Evolutionary conservation across 1,140 invertebrate genomes (phyloP), one percentile per base, ranked within the genome.

Genomic region (Hypothenemus hampei): DNA sequence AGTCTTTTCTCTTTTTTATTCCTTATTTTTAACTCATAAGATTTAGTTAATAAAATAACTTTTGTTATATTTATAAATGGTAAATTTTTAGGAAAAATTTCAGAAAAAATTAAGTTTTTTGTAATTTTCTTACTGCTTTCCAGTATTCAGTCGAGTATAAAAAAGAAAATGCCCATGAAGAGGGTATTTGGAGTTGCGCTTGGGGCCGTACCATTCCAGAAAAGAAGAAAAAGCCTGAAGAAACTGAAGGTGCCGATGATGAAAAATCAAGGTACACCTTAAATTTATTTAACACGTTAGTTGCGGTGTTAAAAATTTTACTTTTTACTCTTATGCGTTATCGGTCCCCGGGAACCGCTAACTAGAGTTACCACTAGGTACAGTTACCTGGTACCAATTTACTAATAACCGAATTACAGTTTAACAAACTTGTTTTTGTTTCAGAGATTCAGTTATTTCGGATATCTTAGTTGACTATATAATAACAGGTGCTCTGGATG

Each of bases 401-500:
- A n/a, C n/a, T n/a, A n/a, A n/a, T n/a, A n/a, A n/a, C n/a, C n/a
- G n/a, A n/a, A n/a, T n/a, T n/a, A n/a, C n/a, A n/a, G n/a, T n/a
- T n/a, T n/a, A n/a, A n/a, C n/a, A n/a, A n/a, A n/a, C n/a, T n/a
- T n/a, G n/a, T n/a, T n/a, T n/a, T 6, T 53, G 8, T 41, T 41
- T 43, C 40, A 84, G 82, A 51, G 82, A 85, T 69, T 80, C 81
- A 8, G 74, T 77, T 51, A 68, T 67, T 31, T 79, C 76, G 6
- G 78, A 78, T 11, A 75, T 80, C 48, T 69, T 63, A 8, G 73
- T 75, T 20, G 89, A 93, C 66, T 91, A 88, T 68, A 81, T 98
- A 35, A 84, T 98, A 0, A 96, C 92, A 3, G 96, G 94, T 1
- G 89, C 89, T 1, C 76, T 98, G 10, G 95, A 98, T 77, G 93